Conservation (phyloP, 2,888 invertebrate species). For the Megamerina dolium region DNA sequence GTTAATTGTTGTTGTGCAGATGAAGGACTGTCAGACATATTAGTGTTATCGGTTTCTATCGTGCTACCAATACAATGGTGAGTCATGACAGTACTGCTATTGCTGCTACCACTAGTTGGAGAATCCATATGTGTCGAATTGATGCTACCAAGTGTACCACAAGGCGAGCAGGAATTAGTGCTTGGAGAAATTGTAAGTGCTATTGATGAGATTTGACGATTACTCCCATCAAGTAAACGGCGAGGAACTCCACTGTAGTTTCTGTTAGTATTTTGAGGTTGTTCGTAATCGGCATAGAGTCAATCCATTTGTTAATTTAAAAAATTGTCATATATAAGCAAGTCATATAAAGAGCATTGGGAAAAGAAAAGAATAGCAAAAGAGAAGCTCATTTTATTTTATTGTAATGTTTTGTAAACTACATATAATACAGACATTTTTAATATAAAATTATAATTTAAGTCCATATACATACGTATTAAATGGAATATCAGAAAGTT, state of each 20-base stretch:
- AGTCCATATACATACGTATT: too few relatives aligned
- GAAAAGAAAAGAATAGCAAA: conserved; percentile 11
- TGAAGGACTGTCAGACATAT: conserved; percentile 5
- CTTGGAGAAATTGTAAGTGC: conserved; percentile 29
- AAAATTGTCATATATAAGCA: conserved; percentile 13
- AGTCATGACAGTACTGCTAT: conserved; percentile 41
- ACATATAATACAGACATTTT: too few relatives aligned
- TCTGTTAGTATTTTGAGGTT: conserved; percentile 26
- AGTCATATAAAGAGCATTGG: conserved; percentile 8
- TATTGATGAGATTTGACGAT: conserved; percentile 38
- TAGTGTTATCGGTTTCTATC: conserved; percentile 18
- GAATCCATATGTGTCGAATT: conserved; percentile 42
- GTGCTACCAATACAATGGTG: conserved; percentile 36
- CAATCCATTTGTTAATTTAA: conserved; percentile 1
- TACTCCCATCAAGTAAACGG: conserved; percentile 47
- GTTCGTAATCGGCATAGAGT: too few relatives aligned
- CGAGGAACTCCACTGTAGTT: conserved; percentile 49
- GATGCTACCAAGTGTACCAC: conserved; percentile 43
- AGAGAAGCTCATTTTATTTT: conserved; percentile 1
- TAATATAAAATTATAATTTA: too few relatives aligned
- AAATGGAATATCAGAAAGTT: too few relatives aligned
- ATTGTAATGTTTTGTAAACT: too few relatives aligned
- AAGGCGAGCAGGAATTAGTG: conserved; percentile 30
- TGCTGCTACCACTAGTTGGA: conserved; percentile 38
- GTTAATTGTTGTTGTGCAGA: conserved; percentile 16